Evolutionary conservation across 2,888 invertebrate species (phyloP).

Genomic region (Calliopum simillimum): DNA sequence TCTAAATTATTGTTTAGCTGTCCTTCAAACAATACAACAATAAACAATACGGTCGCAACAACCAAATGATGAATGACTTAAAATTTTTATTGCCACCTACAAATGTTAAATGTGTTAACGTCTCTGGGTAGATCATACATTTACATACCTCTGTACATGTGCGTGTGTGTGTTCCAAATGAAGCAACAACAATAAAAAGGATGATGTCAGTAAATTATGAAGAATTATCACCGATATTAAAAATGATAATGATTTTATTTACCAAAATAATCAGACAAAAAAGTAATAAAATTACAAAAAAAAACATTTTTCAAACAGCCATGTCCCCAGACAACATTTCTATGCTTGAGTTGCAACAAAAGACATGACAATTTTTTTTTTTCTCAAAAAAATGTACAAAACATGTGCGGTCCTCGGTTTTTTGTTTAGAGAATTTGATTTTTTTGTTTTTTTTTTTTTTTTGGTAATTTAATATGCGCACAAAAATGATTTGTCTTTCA

Average conservation of each 20-base stretch:
- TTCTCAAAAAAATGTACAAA: background rate
- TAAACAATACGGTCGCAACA: slow-evolving; percentile 22
- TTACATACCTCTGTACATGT: slow-evolving; percentile 12
- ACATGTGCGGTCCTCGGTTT: slow-evolving; percentile 1
- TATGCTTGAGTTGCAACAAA: slow-evolving; percentile 14
- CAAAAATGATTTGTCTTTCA: slow-evolving; percentile 13
- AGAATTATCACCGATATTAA: slow-evolving; percentile 30
- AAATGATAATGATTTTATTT: background rate
- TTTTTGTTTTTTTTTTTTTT: slow-evolving; percentile 6
- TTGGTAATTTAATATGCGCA: slow-evolving; percentile 25
- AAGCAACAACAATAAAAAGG: slow-evolving; percentile 35
- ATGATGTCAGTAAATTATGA: slow-evolving; percentile 45
- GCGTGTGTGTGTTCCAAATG: background rate
- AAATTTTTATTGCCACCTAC: slow-evolving; percentile 40
- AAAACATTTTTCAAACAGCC: background rate
- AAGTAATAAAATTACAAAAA: background rate
- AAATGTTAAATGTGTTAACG: slow-evolving; percentile 37
- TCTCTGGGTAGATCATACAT: slow-evolving; percentile 49
- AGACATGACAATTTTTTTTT: no score
- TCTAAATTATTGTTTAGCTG: slow-evolving; percentile 31
- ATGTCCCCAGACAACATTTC: slow-evolving; percentile 12
- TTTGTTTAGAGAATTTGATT: background rate
- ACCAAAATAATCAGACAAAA: background rate
- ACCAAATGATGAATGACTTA: slow-evolving; percentile 47
- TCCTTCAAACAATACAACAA: slow-evolving; percentile 42